phyloP scores from a whole-genome alignment of 2,113 vertebrate species.

The Brachyistius frenatus region DNA sequence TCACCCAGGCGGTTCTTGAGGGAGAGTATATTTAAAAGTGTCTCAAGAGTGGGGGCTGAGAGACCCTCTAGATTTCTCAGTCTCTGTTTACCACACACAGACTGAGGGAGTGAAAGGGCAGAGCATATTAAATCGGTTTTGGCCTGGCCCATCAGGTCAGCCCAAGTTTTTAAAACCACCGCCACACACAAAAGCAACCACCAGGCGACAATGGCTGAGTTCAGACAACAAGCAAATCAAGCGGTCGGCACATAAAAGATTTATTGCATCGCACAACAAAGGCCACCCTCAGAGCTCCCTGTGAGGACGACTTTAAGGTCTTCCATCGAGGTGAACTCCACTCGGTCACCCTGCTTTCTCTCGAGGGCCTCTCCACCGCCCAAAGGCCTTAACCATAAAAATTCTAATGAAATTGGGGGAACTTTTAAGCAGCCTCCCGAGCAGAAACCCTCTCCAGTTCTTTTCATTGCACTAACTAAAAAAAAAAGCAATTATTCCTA shows the following conservation, averaged over 20 bases:
- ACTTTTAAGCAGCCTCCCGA: slow-evolving; percentile 60
- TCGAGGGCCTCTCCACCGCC: slow-evolving; percentile 65
- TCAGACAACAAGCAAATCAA: slow-evolving; percentile 82
- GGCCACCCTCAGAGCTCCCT: slow-evolving; percentile 72
- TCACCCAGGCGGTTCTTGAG: slow-evolving; percentile 14
- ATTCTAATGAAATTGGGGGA: slow-evolving; percentile 70
- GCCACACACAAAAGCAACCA: slow-evolving; percentile 71
- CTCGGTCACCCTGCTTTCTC: slow-evolving; percentile 69
- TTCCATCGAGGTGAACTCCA: slow-evolving; percentile 63
- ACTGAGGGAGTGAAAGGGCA: slow-evolving; percentile 63
- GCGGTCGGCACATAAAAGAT: slow-evolving; percentile 76
- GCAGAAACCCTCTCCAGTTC: slow-evolving; percentile 54
- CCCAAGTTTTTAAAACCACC: slow-evolving; percentile 71
- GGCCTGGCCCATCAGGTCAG: slow-evolving; percentile 71
- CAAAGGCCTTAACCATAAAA: slow-evolving; percentile 73
- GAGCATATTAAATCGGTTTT: slow-evolving; percentile 75
- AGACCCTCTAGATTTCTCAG: slow-evolving; percentile 56
- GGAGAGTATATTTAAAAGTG: slow-evolving; percentile 59
- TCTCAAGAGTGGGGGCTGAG: slow-evolving; percentile 44
- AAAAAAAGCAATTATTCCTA: slow-evolving; percentile 53
- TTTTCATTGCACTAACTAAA: slow-evolving; percentile 55
- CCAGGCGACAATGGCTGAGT: slow-evolving; percentile 70
- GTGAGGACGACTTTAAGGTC: slow-evolving; percentile 56
- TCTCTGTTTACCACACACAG: slow-evolving; percentile 79
- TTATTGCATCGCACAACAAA: slow-evolving; percentile 78